Conservation (phyloP, 2,113 vertebrate genomes). For the Labeo rohita region DNA sequence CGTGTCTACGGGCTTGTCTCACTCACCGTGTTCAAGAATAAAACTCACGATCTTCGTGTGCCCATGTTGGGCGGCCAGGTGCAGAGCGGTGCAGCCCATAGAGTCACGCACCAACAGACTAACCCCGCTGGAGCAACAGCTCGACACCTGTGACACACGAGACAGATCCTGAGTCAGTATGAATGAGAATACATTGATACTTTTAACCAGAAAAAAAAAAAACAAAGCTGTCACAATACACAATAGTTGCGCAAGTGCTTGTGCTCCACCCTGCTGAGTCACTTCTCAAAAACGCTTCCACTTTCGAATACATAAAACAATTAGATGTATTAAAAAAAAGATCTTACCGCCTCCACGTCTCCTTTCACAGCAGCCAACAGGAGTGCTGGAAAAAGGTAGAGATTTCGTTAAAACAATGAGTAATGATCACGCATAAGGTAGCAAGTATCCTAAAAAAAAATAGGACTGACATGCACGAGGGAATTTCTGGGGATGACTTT, state of each 20-base stretch:
- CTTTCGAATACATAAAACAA: neutral
- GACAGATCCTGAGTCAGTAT: neutral
- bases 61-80: constrained; percentile 86
- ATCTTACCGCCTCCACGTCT: constrained; percentile 61
- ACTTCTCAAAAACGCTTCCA: neutral
- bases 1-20: neutral
- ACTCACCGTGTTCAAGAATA: constrained; percentile 90
- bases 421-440: neutral
- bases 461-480: neutral
- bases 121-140: constrained; percentile 85
- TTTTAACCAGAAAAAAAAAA: neutral
- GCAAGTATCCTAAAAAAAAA: neutral
- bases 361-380: constrained; percentile 71
- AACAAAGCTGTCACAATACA: neutral
- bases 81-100: constrained; percentile 86
- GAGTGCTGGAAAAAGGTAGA: constrained; percentile 60
- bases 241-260: neutral
- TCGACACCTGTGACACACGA: constrained; percentile 79
- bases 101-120: constrained; percentile 88
- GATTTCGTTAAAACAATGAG: neutral
- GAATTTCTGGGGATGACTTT: neutral
- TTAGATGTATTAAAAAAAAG: neutral
- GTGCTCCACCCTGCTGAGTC: neutral
- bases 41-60: constrained; percentile 85
- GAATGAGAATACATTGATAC: neutral